These are phyloP conservation scores for Hypercompe scribonia DNA, from an alignment of 2,888 invertebrate species.

Conservation along the genomic window DNA sequence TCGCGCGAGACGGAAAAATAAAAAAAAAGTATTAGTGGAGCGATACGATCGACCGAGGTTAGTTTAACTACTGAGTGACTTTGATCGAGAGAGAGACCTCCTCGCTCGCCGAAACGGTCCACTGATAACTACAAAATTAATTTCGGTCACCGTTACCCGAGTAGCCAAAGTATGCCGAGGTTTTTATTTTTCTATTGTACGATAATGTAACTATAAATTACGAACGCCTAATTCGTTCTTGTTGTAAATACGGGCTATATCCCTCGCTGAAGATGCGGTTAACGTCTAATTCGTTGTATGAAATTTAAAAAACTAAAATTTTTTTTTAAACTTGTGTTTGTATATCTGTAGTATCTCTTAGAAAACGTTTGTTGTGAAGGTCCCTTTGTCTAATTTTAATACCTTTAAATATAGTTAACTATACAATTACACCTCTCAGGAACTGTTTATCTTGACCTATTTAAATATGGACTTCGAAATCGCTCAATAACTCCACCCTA, in stretches of 20 bases:
- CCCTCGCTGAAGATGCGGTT: slow-evolving; percentile 1
- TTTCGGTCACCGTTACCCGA: not conserved
- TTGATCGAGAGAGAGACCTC: not conserved
- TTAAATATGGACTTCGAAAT: not conserved
- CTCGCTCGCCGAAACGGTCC: not conserved
- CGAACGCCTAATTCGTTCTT: slow-evolving; percentile 4
- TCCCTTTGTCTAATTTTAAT: not conserved
- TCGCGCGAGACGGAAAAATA: slow-evolving; percentile 2
- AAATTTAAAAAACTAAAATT: slow-evolving; percentile 10
- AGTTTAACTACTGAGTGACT: slow-evolving; percentile 1
- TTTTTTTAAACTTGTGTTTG: slow-evolving; percentile 6
- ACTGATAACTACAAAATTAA: not conserved
- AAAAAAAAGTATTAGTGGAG: slow-evolving; percentile 9
- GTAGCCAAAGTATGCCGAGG: slow-evolving; percentile 2
- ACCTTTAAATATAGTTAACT: too few relatives aligned
- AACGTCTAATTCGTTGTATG: slow-evolving; percentile 4
- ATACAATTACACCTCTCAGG: not conserved
- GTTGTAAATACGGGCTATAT: slow-evolving; percentile 10
- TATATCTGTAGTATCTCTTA: not conserved
- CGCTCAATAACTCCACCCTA: not conserved
- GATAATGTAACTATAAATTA: slow-evolving; percentile 10
- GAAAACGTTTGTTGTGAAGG: not conserved
- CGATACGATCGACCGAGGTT: slow-evolving; percentile 2
- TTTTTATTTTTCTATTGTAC: slow-evolving; percentile 4
- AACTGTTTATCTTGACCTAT: not conserved